Percentiles rank a stretch among this genome's conserved stretches.
Conservation (phyloP, 2,113 vertebrate genomes). For the Podarcis muralis region DNA sequence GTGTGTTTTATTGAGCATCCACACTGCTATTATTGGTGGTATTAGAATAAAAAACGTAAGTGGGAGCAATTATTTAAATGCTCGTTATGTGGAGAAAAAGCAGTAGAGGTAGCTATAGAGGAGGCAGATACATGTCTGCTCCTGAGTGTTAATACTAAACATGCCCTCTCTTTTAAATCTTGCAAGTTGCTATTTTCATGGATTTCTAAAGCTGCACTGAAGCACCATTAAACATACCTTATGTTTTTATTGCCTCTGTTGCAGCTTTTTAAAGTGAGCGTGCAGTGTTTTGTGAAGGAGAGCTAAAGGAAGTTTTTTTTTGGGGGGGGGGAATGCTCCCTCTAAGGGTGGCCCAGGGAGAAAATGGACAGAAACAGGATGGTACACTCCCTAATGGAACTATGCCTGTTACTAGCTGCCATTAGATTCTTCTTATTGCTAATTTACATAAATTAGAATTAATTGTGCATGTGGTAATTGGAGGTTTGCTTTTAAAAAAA, state of each 20-base stretch:
- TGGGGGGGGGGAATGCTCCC: neutral
- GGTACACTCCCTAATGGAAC: neutral
- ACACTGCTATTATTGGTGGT: slow-evolving; percentile 63
- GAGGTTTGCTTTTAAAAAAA: neutral
- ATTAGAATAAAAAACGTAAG: slow-evolving; percentile 63
- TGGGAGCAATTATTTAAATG: slow-evolving; percentile 69
- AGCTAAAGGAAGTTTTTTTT: slow-evolving; percentile 20
- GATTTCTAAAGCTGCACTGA: slow-evolving; percentile 51
- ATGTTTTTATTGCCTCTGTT: slow-evolving; percentile 54
- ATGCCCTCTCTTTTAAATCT: slow-evolving; percentile 47
- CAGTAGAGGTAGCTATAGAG: slow-evolving; percentile 26
- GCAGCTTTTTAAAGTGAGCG: slow-evolving; percentile 38
- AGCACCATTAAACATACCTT: slow-evolving; percentile 53
- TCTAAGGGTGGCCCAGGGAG: slow-evolving; percentile 8
- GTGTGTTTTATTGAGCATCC: slow-evolving; percentile 66
- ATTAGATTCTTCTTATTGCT: neutral
- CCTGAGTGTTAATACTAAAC: slow-evolving; percentile 57
- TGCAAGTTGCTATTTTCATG: slow-evolving; percentile 53
- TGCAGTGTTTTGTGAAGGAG: slow-evolving; percentile 43
- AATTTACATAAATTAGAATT: neutral
- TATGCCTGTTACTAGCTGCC: neutral
- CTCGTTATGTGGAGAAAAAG: slow-evolving; percentile 58
- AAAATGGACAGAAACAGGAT: neutral
- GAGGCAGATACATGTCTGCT: slow-evolving; percentile 43
- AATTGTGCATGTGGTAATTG: slow-evolving; percentile 3